Evolutionary conservation across 1,140 invertebrate genomes (phyloP).

Genomic region (Physella acuta): DNA sequence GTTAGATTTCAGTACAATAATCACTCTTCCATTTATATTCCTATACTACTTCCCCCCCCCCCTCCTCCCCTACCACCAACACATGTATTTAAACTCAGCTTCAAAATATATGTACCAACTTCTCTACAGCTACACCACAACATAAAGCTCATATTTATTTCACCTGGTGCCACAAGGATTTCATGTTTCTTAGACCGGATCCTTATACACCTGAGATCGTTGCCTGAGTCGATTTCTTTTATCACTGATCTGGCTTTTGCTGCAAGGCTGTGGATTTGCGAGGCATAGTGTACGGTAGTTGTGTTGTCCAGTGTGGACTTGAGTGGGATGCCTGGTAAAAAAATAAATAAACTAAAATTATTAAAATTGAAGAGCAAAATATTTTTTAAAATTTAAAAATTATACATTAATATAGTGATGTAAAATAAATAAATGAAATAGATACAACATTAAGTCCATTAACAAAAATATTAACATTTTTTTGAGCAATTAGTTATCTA

Average conservation of each 20-base stretch:
- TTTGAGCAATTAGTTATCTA: background rate
- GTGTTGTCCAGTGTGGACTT: conserved; percentile 95
- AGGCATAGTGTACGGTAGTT: conserved; percentile 91
- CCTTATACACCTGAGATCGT: conserved; percentile 93
- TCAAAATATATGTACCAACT: background rate
- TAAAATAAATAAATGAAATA: background rate
- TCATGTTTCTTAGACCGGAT: conserved; percentile 96
- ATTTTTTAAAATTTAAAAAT: background rate
- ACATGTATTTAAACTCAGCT: background rate
- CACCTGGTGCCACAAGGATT: conserved; percentile 91
- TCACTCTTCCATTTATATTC: background rate
- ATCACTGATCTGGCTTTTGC: conserved; percentile 91
- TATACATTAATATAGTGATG: background rate
- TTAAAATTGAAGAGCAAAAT: background rate
- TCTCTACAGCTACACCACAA: background rate
- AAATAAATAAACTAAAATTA: background rate
- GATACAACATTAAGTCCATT: background rate
- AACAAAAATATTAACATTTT: background rate
- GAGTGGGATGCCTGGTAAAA: conserved; percentile 76
- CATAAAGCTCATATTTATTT: background rate
- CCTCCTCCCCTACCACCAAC: background rate
- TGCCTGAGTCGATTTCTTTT: conserved; percentile 91
- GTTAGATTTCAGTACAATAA: background rate
- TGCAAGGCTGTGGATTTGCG: conserved; percentile 87
- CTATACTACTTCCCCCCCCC: background rate